Evolutionary conservation across 2,888 invertebrate species (phyloP), one percentile per base, ranked within the genome.

Genomic region (Diarsia rubi): DNA sequence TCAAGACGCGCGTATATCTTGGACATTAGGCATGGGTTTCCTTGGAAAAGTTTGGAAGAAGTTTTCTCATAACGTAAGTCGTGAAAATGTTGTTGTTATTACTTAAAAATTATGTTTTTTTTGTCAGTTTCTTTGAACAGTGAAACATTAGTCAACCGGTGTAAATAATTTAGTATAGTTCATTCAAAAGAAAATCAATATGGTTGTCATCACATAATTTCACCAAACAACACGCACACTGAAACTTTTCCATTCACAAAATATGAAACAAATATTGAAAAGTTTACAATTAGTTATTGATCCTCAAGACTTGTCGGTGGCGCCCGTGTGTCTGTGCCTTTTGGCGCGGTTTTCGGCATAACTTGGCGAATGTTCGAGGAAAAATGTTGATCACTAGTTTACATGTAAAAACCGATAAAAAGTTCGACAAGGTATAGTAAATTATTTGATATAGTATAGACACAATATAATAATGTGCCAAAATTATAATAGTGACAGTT

Each of bases 41-140:
- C 67, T 93, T 49, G 91, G 90, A 88, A 92, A 91, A 86, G 88
- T 92, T 76, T 86, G 91, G 77, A 86, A 86, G 84, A 93, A 92
- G 83, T 81, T 93, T 75, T 92, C 90, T 74, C 87, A 86, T 57
- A 83, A 84, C 78, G 93, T 93, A 87, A 92, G 93, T 86, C 42
- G 44, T 71, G 5, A 31, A 27, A 54, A 9, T 31, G 3, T 31
- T 59, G 19, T 27, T 57, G 3, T 27, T 27, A 37, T 24, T 65
- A 21, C 11, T 14, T 52, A 8, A 21, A 59, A 62, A 45, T 44
- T 31, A 14, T 57, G 19, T 57, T 69, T 59, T 24, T 11, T 45
- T 42, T 9, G 31, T 27, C 24, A n/a, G 11, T 62, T 44, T 49
- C 12, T n/a, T 21, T 45, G n/a, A 31, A 57, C 21, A 54, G 12